Evolutionary conservation across 2,113 vertebrate genomes (phyloP).

Genomic region (Ceyx cyanopectus): DNA sequence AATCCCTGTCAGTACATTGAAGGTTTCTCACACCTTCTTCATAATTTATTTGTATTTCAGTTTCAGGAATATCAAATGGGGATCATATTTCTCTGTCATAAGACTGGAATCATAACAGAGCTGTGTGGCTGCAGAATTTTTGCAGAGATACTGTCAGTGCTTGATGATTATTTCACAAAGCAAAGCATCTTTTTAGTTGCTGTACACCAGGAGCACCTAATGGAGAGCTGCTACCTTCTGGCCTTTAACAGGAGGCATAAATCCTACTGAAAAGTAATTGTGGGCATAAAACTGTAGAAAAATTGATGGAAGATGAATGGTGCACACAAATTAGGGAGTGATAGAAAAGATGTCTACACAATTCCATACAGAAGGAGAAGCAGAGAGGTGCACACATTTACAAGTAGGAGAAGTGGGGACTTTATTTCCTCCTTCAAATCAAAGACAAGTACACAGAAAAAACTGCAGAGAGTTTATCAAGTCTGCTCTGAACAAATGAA

Average conservation of each 20-base stretch:
- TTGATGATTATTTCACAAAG: not conserved
- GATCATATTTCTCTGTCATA: not conserved
- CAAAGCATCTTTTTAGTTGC: not conserved
- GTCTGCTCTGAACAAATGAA: not conserved
- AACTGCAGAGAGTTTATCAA: not conserved
- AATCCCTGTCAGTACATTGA: not conserved
- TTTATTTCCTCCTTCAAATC: not conserved
- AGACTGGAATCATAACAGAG: not conserved
- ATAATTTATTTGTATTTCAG: not conserved
- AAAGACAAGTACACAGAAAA: not conserved
- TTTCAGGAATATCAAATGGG: not conserved
- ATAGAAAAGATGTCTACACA: not conserved
- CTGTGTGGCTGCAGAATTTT: not conserved
- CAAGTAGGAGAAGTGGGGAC: not conserved
- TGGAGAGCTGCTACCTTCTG: not conserved
- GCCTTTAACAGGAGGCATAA: constrained; percentile 9
- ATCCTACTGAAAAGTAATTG: not conserved
- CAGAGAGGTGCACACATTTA: not conserved
- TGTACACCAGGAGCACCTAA: not conserved
- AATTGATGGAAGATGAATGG: not conserved
- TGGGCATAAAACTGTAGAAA: not conserved
- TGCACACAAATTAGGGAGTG: not conserved
- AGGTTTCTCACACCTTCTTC: not conserved
- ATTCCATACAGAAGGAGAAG: not conserved
- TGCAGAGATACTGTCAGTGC: not conserved